Conservation (phyloP, 2,113 vertebrate species). For the Cyanoramphus novaezelandiae region DNA sequence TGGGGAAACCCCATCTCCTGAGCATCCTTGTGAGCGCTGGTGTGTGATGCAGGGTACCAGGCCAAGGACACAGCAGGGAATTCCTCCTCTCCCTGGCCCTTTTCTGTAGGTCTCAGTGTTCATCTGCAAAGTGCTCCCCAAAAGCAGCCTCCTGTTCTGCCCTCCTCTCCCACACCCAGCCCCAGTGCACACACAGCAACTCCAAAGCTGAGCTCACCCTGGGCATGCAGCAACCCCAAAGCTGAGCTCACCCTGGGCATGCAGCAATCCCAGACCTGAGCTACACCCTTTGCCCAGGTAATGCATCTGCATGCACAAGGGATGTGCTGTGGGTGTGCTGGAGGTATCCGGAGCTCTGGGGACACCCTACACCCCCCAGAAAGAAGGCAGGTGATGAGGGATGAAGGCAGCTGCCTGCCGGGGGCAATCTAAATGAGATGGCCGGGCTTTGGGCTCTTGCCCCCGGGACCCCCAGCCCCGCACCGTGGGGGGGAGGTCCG, state of each 20-base stretch:
- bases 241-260: background rate
- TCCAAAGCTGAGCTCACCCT: background rate
- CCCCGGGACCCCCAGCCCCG: too few relatives aligned
- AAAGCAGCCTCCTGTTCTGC: background rate
- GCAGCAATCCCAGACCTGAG: background rate
- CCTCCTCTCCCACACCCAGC: background rate
- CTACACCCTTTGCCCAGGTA: background rate
- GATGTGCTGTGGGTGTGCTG: rapidly evolving
- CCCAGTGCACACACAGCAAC: background rate
- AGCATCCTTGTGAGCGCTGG: background rate
- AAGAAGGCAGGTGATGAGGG: background rate
- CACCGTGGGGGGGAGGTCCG: too few relatives aligned
- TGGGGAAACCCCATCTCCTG: background rate
- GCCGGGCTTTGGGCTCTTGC: background rate
- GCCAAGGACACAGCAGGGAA: rapidly evolving
- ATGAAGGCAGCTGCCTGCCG: background rate
- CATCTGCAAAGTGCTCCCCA: background rate
- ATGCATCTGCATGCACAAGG: background rate
- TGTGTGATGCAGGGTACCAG: background rate
- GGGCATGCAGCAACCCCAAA: background rate
- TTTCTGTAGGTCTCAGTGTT: background rate
- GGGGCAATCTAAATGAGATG: background rate
- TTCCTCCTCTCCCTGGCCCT: background rate
- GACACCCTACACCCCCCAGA: background rate
- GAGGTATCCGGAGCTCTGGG: background rate